Base-by-base conservation (phyloP, 1,140 invertebrate genomes). In the Meloidogyne chitwoodi region DNA sequence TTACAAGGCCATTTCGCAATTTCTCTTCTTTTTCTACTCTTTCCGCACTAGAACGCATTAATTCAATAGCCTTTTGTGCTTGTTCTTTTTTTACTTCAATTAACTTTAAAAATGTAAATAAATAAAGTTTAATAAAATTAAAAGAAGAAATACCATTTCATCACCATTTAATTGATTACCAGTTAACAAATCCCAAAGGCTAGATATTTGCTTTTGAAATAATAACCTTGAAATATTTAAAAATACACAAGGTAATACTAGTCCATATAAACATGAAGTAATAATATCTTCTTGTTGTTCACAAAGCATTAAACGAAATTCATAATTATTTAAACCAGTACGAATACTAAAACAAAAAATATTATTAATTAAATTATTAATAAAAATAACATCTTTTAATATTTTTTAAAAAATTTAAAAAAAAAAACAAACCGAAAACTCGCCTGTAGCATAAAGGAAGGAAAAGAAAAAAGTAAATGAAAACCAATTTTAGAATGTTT, bases 1-100 rank as follows among this genome's bases (percentile, higher is more conserved):
- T 94, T 34, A 98, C 90, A 14, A 99, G 88, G 34, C 89, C 89
- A 14, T 93, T 93, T 75, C 91, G 91, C 78, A 91, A 91, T 24
- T 90, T 90, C 83, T 92, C 92, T 86, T 95, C 94, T 62, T 93
- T 77, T 12, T 71, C 70, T 38, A 87, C 89, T 77, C 89, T 84
- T 61, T 88, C 87, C 14, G 90, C 88, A 24, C 89, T 88, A 80
- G 89, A 89, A 76, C 88, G 90, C 95, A 98, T 97, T 14, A 98
- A 88, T 65, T 94, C 92, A 1, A 81, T 63, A 29, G 85, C 78
- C n/a, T 67, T 73, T 67, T 67, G 65, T 41, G 84, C 73, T 31
- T 85, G 83, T 75, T 85, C 84, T 65, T 78, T 72, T 38, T 80
- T 78, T 4, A 73, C 67, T 14, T 75, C 75, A 76, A 86, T 82